Conservation (phyloP, 2,113 vertebrate genomes). For the Xenopus tropicalis region UCB_Xtro_10.0 CM004450.2:62618001-62618500, state of each 20-base stretch:
- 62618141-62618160: conserved; percentile 27
- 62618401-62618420: conserved; percentile 8
- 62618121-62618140: conserved; percentile 4
- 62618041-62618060: too few relatives aligned
- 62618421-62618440: too few relatives aligned
- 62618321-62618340: conserved; percentile 1
- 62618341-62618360: conserved; percentile 27
- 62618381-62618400: conserved; percentile 7
- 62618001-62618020: too few relatives aligned
- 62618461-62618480: too few relatives aligned
- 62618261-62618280: conserved; percentile 32
- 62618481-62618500: too few relatives aligned
- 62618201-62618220: conserved; percentile 41
- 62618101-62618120: background rate
- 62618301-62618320: conserved; percentile 1
- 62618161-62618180: conserved; percentile 37
- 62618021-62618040: too few relatives aligned
- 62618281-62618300: conserved; percentile 26
- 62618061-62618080: too few relatives aligned
- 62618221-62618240: conserved; percentile 29
- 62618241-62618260: conserved; percentile 43
- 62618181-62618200: conserved; percentile 37
- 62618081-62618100: too few relatives aligned
- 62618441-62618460: background rate
- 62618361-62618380: conserved; percentile 39